Percentiles rank a stretch among this genome's conserved stretches.
Conservation (phyloP, 2,797 vertebrate genomes). For the Loriculus beryllinus region DNA sequence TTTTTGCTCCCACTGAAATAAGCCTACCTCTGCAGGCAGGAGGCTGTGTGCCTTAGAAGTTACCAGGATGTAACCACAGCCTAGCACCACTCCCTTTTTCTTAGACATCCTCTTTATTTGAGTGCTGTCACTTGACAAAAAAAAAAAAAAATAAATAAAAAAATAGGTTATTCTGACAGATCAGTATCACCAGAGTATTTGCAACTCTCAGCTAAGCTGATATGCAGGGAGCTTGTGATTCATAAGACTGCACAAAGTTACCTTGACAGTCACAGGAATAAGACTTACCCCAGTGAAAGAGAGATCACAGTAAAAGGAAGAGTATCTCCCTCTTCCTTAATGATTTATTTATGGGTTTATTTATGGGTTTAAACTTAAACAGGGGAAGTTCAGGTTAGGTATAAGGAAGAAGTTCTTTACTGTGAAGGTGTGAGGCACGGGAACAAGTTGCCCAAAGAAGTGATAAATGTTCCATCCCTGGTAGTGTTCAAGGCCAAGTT, state of each 20-base stretch:
- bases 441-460: not conserved
- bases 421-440: not conserved
- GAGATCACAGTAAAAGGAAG: not conserved
- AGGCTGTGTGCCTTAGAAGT: not conserved
- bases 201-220: not conserved
- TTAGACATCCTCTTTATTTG: not conserved
- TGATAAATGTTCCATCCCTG: not conserved
- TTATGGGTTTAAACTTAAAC: not conserved
- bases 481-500: not conserved
- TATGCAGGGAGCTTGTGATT: not conserved
- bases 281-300: not conserved
- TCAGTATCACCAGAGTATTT: not conserved
- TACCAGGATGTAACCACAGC: not conserved
- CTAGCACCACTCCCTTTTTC: not conserved
- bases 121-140: not conserved
- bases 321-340: not conserved
- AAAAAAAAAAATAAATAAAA: too few relatives aligned
- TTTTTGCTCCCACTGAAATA: not conserved
- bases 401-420: not conserved
- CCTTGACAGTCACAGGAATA: not conserved
- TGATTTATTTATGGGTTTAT: not conserved
- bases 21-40: not conserved
- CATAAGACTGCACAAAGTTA: not conserved
- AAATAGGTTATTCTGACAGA: not conserved
- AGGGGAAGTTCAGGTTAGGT: not conserved